Base-by-base conservation (phyloP, 1,140 invertebrate genomes). In the Zaprionus gabonicus region DNA sequence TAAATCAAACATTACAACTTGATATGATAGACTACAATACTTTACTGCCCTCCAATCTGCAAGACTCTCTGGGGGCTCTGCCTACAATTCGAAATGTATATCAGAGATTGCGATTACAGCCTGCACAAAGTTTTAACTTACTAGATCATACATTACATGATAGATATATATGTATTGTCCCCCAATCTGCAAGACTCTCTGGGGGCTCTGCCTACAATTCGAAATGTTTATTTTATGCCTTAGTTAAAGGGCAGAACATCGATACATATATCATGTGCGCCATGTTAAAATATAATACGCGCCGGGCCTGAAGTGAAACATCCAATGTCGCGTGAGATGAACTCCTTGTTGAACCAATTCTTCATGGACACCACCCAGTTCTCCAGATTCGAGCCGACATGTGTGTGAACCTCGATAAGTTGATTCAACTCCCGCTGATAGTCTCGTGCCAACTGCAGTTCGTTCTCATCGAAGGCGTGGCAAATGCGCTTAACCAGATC, bases 341-440 rank as follows among this genome's bases (percentile, higher is more conserved):
- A 65, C 60, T 82, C 73, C n/a, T 71, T 65, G 66, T 81, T 83
- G 63, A 92, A 91, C 65, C 82, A 82, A 12, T 62, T 78, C 71
- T 92, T 92, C 90, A 92, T 92, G 15, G 81, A 78, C 5, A 71
- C 65, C 4, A 92, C 90, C 84, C 82, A 92, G 25, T 73, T 81
- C 74, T 75, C 57, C 59, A 71, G 25, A 3, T 57, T 41, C 17
- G 34, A 41, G 38, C 60, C n/a, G 15, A 59, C 17, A 12, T 67
- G 65, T 7, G 63, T 73, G 25, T 78, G 62, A 3, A 68, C 49
- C 9, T 64, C 64, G 15, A 78, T 78, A 27, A 73, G 92, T 31
- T 57, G 64, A 58, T 78, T 93, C 13, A 95, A 78, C 72, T 92
- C 82, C 25, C 93, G 66, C 90, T 95, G 95, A 3, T 80, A 78